A percentile compares a stretch with the other conserved stretches of the same genome.
These are phyloP conservation scores for Anthopleura sola DNA, from an alignment of 64 coral and sea anemone species.

Conservation along the genomic window DNA sequence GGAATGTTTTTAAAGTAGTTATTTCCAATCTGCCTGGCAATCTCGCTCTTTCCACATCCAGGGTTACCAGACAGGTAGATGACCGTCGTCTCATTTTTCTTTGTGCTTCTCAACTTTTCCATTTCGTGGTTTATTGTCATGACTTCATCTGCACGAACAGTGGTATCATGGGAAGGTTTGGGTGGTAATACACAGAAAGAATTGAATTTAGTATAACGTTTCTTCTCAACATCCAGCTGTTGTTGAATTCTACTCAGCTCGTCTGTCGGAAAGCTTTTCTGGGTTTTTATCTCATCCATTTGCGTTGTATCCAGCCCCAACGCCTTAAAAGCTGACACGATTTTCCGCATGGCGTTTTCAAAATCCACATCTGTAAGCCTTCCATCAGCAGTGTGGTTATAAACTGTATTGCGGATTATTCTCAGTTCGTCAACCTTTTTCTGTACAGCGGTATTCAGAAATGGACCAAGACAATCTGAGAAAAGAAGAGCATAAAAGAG, in stretches of 20 bases:
- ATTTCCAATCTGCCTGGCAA: conserved; percentile 10
- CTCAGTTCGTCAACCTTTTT: conserved; percentile 9
- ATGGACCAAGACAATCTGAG: conserved; percentile 37
- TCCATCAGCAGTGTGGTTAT: conserved; percentile 22
- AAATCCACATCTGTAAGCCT: conserved; percentile 23
- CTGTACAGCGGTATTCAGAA: neutral
- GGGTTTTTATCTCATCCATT: conserved; percentile 18
- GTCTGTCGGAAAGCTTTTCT: neutral
- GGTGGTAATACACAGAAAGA: conserved; percentile 46
- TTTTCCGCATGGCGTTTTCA: conserved; percentile 24
- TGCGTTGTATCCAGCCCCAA: neutral
- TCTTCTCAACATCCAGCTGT: too few species aligned
- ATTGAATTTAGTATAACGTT: too few species aligned
- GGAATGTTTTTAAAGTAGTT: neutral
- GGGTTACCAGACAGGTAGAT: conserved; percentile 35
- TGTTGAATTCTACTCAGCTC: neutral
- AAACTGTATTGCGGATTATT: conserved; percentile 29
- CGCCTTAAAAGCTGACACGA: neutral
- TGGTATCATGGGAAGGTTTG: conserved; percentile 26
- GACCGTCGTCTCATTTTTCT: neutral
- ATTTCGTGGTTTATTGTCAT: conserved; percentile 11
- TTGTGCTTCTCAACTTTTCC: conserved; percentile 4
- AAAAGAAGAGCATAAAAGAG: conserved; percentile 33
- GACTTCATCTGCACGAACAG: conserved; percentile 19
- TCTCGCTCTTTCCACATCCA: neutral